Percentiles rank a stretch among this genome's conserved stretches.
These are phyloP conservation scores for Anguilla obscura DNA, from an alignment of 2,797 vertebrate genomes.

Conservation along the genomic window DNA sequence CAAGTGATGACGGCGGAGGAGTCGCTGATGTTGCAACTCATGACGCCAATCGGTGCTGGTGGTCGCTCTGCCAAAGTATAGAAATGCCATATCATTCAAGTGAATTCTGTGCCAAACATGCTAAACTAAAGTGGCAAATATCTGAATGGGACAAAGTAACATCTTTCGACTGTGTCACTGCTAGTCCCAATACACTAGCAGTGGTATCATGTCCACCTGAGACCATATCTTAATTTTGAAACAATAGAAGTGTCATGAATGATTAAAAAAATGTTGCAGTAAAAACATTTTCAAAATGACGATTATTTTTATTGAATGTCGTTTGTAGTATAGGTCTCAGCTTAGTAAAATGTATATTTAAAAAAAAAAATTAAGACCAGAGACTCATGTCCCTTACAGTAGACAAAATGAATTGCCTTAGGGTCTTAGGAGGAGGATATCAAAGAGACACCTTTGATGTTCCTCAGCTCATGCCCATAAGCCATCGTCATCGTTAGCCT, in stretches of 20 bases:
- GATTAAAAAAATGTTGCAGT: too few relatives aligned
- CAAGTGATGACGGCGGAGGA: slow-evolving; percentile 78
- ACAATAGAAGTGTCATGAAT: too few relatives aligned
- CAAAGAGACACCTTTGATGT: not conserved
- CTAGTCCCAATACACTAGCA: not conserved
- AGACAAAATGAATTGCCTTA: too few relatives aligned
- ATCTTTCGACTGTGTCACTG: not conserved
- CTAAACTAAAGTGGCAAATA: not conserved
- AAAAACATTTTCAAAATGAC: too few relatives aligned
- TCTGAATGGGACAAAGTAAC: not conserved
- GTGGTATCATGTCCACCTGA: not conserved
- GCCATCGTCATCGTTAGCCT: slow-evolving; percentile 44
- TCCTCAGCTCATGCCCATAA: not conserved
- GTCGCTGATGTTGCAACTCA: slow-evolving; percentile 77
- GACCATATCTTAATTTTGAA: too few relatives aligned
- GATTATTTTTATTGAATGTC: too few relatives aligned
- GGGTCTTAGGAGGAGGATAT: not conserved
- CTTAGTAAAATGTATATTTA: too few relatives aligned
- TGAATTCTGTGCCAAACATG: not conserved
- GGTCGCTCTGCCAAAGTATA: slow-evolving; percentile 69
- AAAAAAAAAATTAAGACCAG: too few relatives aligned
- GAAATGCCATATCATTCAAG: not conserved
- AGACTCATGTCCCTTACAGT: too few relatives aligned
- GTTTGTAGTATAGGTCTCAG: too few relatives aligned
- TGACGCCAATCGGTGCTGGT: slow-evolving; percentile 77